Percentiles rank a stretch among this genome's conserved stretches.
Evolutionary conservation across 2,113 vertebrate genomes (phyloP).

Genomic region (Delphinapterus leucas): DNA sequence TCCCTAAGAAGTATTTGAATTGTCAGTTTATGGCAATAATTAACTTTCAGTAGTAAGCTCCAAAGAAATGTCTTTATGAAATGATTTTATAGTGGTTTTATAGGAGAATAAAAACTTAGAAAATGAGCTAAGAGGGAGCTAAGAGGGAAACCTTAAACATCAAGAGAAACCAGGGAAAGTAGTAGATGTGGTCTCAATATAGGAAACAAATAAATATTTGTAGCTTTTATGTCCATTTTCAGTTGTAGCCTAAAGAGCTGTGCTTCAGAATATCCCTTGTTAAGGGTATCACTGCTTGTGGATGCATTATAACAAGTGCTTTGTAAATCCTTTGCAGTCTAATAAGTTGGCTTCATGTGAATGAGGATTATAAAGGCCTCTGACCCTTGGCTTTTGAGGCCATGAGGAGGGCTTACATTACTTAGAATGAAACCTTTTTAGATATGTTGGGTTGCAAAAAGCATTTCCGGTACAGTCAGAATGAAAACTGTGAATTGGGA

Average conservation of each 20-base stretch:
- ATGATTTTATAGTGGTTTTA: slow-evolving; percentile 45
- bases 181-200: background rate
- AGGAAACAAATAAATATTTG: background rate
- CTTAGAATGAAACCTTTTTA: slow-evolving; percentile 60
- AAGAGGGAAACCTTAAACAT: slow-evolving; percentile 17
- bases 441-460: slow-evolving; percentile 64
- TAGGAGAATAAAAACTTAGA: slow-evolving; percentile 39
- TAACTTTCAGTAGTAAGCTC: slow-evolving; percentile 48
- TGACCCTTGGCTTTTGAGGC: slow-evolving; percentile 55
- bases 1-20: slow-evolving; percentile 48
- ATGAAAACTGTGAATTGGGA: slow-evolving; percentile 57
- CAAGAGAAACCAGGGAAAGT: slow-evolving; percentile 21
- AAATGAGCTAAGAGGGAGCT: background rate
- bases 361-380: slow-evolving; percentile 30
- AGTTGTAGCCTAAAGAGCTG: background rate
- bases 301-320: background rate
- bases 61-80: slow-evolving; percentile 42
- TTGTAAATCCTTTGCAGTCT: background rate
- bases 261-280: background rate
- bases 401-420: slow-evolving; percentile 36
- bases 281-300: background rate
- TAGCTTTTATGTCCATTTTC: slow-evolving; percentile 25
- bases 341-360: slow-evolving; percentile 45
- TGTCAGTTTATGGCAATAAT: slow-evolving; percentile 47
- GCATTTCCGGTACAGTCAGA: slow-evolving; percentile 63